phyloP scores from a whole-genome alignment of 2,888 invertebrate species.

The Poecilus cupreus region DNA sequence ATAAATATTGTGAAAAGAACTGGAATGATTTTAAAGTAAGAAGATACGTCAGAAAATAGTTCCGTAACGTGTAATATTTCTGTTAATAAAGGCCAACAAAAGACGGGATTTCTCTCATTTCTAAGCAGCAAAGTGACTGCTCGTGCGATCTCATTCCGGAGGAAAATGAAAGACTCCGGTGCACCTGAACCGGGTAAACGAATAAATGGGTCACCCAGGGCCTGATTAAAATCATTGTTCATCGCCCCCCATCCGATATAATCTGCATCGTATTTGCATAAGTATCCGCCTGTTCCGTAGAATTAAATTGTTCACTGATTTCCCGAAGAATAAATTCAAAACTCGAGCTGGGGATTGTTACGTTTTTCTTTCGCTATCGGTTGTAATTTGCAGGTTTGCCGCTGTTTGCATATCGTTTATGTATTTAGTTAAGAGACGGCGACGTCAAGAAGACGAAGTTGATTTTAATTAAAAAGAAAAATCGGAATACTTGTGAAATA shows the following conservation, averaged over 20 bases:
- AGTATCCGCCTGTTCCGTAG: constrained; percentile 14
- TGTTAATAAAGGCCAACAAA: not conserved
- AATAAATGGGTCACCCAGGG: constrained; percentile 42
- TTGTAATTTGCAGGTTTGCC: constrained; percentile 43
- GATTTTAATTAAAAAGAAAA: constrained; percentile 50
- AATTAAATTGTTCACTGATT: constrained; percentile 50
- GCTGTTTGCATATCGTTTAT: constrained; percentile 50
- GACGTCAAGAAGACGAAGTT: constrained; percentile 19
- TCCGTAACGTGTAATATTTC: not conserved
- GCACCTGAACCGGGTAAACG: constrained; percentile 25
- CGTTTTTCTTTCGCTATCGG: constrained; percentile 14
- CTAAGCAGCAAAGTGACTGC: not conserved
- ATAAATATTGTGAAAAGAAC: no score
- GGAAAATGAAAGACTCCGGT: constrained; percentile 26
- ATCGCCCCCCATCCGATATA: constrained; percentile 12
- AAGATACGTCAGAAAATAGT: no score
- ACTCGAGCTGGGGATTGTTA: not conserved
- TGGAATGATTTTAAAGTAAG: no score
- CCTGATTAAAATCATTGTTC: constrained; percentile 46
- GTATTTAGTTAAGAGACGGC: constrained; percentile 39
- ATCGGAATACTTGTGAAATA: constrained; percentile 30
- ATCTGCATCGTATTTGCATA: constrained; percentile 35
- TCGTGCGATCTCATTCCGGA: not conserved
- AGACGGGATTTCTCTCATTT: not conserved
- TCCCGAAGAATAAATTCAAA: constrained; percentile 25